Evolutionary conservation across 2,888 invertebrate genomes (phyloP).

Genomic region (Eulithis prunata): DNA sequence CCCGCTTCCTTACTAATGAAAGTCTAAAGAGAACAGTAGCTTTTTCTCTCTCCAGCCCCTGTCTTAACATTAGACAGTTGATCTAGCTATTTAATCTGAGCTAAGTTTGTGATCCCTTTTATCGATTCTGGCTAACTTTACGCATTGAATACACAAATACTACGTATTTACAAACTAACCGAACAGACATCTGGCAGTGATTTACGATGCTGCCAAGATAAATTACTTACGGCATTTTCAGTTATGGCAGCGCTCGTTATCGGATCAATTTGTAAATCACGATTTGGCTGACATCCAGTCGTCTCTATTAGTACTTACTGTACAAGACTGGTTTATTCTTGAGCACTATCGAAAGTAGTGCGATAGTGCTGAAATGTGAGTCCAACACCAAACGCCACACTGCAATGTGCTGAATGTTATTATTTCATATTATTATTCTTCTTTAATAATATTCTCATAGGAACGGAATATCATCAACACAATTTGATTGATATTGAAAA

Average conservation of each 20-base stretch:
- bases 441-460: not conserved
- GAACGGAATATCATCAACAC: conserved; percentile 7
- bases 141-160: conserved; percentile 23
- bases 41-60: not conserved
- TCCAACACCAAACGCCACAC: not conserved
- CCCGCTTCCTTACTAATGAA: too few relatives aligned
- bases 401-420: not conserved
- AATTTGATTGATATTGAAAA: conserved; percentile 6
- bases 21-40: too few relatives aligned
- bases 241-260: conserved; percentile 17
- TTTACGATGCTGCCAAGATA: conserved; percentile 26
- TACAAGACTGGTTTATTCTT: not conserved
- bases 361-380: not conserved
- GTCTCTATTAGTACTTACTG: conserved; percentile 17
- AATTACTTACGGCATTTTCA: conserved; percentile 21
- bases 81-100: conserved; percentile 11
- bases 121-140: conserved; percentile 35
- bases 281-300: conserved; percentile 27
- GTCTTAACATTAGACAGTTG: not conserved
- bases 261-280: conserved; percentile 21
- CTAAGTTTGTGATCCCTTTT: conserved; percentile 40
- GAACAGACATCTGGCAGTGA: conserved; percentile 21
- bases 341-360: not conserved
- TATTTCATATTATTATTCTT: not conserved
- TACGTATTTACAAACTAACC: conserved; percentile 15